Conservation (phyloP, 2,113 vertebrate genomes). For the Symphodus melops region DNA sequence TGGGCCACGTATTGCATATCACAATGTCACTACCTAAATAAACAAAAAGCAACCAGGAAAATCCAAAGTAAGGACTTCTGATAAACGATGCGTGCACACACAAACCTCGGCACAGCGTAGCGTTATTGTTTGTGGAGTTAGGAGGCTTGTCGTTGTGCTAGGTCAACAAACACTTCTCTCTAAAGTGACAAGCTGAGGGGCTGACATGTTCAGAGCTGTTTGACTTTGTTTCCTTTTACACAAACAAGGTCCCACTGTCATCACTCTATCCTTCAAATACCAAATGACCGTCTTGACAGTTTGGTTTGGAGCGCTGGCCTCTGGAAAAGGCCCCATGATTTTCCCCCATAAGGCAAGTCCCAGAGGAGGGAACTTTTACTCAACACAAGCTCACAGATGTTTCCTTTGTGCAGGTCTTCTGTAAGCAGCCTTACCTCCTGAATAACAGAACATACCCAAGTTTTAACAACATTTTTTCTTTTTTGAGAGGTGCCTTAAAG, state of each 20-base stretch:
- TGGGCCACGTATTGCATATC: no score
- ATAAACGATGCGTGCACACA: constrained; percentile 12
- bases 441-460: constrained; percentile 16
- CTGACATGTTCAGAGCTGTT: constrained; percentile 76
- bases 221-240: constrained; percentile 77
- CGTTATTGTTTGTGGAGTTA: constrained; percentile 55
- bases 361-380: constrained; percentile 50
- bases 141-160: constrained; percentile 42
- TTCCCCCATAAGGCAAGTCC: constrained; percentile 56
- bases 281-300: constrained; percentile 67
- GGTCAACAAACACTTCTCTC: constrained; percentile 69
- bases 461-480: constrained; percentile 6
- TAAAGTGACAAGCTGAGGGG: constrained; percentile 57
- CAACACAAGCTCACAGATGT: constrained; percentile 28
- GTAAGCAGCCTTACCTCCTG: background rate
- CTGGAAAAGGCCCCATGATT: constrained; percentile 49
- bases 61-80: constrained; percentile 5
- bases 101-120: constrained; percentile 29
- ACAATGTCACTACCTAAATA: constrained; percentile 21
- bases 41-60: constrained; percentile 20
- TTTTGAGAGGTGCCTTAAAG: constrained; percentile 28
- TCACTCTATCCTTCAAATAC: constrained; percentile 80
- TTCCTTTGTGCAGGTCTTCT: constrained; percentile 24
- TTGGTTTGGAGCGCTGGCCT: constrained; percentile 34
- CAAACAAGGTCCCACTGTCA: constrained; percentile 79